Evolutionary conservation across 30 jellyfish, hydroid and myxozoan species (phyloP).

Genomic region (Pelagia noctiluca): DNA sequence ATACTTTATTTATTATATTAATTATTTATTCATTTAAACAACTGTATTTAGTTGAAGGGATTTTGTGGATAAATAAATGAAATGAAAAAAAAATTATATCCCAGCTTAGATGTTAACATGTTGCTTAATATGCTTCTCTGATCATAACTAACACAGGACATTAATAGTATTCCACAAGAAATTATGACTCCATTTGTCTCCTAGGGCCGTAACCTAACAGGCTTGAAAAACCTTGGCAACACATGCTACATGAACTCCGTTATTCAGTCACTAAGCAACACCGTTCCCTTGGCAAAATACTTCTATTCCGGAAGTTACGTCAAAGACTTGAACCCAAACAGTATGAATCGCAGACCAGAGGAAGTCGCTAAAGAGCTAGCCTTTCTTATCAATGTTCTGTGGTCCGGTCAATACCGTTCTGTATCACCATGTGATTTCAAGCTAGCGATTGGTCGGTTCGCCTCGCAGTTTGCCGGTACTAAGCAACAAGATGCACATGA

Average conservation of each 20-base stretch:
- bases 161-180: too few species aligned
- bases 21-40: too few species aligned
- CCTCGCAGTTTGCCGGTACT: conserved; percentile 73
- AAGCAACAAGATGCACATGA: conserved; percentile 97
- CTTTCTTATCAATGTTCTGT: conserved; percentile 83
- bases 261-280: conserved; percentile 78
- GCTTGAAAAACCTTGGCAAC: conserved; percentile 95
- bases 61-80: too few species aligned
- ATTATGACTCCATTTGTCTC: conserved; percentile 3
- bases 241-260: conserved; percentile 97
- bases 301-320: conserved; percentile 66
- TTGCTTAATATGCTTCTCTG: too few species aligned
- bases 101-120: too few species aligned
- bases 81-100: too few species aligned
- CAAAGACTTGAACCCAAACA: conserved; percentile 65
- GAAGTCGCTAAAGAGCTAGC: conserved; percentile 88
- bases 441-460: conserved; percentile 79
- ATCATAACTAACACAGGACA: too few species aligned
- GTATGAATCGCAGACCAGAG: conserved; percentile 83
- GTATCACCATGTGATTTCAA: conserved; percentile 93
- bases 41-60: too few species aligned
- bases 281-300: conserved; percentile 80
- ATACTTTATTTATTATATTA: too few species aligned
- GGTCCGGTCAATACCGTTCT: conserved; percentile 97
- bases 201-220: conserved; percentile 92